Conservation (phyloP, 2,797 vertebrate genomes). For the Oryzias dopingdopingensis region DNA sequence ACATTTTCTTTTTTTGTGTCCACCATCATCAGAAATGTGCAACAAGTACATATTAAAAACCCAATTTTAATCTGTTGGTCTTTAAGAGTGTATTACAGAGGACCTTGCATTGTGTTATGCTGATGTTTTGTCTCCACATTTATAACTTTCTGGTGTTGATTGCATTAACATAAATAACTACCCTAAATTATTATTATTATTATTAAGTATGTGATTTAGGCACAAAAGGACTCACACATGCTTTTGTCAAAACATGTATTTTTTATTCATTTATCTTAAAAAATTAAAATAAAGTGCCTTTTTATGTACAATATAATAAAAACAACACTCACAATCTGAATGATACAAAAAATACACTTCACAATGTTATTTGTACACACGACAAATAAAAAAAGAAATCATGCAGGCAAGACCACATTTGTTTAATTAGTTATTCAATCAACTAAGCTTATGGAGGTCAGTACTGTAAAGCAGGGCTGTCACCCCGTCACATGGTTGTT, state of each 20-base stretch:
- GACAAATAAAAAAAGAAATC: constrained; percentile 61
- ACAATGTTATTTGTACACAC: constrained; percentile 79
- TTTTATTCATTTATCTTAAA: constrained; percentile 79
- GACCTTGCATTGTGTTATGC: too few relatives aligned
- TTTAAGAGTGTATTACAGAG: too few relatives aligned
- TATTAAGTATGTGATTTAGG: too few relatives aligned
- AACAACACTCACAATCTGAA: constrained; percentile 80
- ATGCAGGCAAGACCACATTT: constrained; percentile 79
- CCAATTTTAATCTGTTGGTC: too few relatives aligned
- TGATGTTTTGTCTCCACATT: too few relatives aligned
- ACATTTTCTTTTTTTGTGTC: too few relatives aligned
- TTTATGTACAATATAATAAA: constrained; percentile 82
- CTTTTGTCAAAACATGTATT: constrained; percentile 69
- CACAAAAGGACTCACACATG: constrained; percentile 2
- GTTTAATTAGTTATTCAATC: constrained; percentile 72
- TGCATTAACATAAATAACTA: too few relatives aligned
- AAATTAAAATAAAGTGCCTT: constrained; percentile 83
- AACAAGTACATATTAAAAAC: too few relatives aligned
- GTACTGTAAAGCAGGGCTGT: constrained; percentile 48
- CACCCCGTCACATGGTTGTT: constrained; percentile 39
- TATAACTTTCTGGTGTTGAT: too few relatives aligned
- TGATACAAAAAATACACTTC: constrained; percentile 80
- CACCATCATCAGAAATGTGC: too few relatives aligned
- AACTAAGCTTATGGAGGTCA: constrained; percentile 58
- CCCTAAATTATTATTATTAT: too few relatives aligned